Percentiles rank a stretch among this genome's conserved stretches.
Conservation (phyloP, 2,888 invertebrate species). For the Slavum lentiscoides region DNA sequence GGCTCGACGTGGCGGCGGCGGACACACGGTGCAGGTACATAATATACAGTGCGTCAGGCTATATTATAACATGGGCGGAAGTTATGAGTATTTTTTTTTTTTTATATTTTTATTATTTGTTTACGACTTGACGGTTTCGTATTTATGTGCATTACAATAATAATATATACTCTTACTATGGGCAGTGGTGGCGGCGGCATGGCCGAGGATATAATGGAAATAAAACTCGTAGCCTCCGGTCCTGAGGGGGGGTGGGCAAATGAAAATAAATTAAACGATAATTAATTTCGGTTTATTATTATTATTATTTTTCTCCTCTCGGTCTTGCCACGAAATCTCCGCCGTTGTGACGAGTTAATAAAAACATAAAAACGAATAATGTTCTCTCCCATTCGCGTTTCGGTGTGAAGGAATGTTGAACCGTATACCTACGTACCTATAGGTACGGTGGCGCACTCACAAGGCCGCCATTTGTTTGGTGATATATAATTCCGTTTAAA, state of each 20-base stretch:
- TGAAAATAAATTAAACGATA: constrained; percentile 53
- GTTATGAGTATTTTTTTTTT: constrained; percentile 22
- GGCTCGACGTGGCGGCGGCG: background rate
- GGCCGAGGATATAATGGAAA: constrained; percentile 33
- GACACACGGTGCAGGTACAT: too few relatives aligned
- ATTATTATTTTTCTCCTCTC: constrained; percentile 4
- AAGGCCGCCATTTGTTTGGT: too few relatives aligned
- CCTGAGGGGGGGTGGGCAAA: constrained; percentile 30
- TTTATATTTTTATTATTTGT: constrained; percentile 33
- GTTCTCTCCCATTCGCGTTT: constrained; percentile 37
- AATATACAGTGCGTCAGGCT: constrained; percentile 7
- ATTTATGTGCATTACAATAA: constrained; percentile 8
- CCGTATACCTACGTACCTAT: background rate
- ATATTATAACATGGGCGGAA: constrained; percentile 41
- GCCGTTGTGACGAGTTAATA: constrained; percentile 51
- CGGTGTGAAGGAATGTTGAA: constrained; percentile 53
- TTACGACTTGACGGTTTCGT: constrained; percentile 52
- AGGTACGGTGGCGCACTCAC: background rate
- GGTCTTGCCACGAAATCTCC: background rate
- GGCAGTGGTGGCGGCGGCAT: constrained; percentile 17
- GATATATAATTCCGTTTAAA: background rate
- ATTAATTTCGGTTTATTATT: constrained; percentile 44
- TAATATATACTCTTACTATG: background rate
- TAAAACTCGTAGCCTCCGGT: constrained; percentile 25
- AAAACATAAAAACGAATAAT: constrained; percentile 49